Base-by-base conservation (phyloP, 2,113 vertebrate species). In the Pomatostomus ruficeps region DNA sequence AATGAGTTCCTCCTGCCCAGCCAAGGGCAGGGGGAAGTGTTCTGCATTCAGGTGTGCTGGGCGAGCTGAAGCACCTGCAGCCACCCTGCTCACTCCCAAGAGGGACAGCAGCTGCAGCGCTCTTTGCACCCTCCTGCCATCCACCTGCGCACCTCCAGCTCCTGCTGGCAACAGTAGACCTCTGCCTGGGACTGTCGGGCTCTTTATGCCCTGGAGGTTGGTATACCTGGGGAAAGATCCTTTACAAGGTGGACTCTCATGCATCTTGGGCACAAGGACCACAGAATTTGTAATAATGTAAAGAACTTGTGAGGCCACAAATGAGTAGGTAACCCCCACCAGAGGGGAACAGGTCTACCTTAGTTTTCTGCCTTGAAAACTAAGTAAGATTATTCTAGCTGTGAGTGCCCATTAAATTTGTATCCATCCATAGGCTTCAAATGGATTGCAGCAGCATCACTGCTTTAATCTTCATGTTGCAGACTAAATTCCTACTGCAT, bases 161-260 rank as follows among this genome's bases (percentile, higher is more conserved):
- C 49, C n/a, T 0, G 0, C 43, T 2, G 6, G 72, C 42, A 66
- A 40, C 8, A 9, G 40, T 3, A 76, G 46, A 14, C 18, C n/a
- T 40, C 68, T 79, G 45, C 51, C 18, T 9, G 58, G 29, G 6
- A 9, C 23, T 28, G 38, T 26, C 14, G 31, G 81, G 35, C 18
- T 19, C 12, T 71, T 36, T 21, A 11, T 46, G 46, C 33, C 21
- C 65, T 26, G 25, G 25, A 81, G 63, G 23, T 19, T 63, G 66
- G 48, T 35, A 46, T 21, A n/a, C 28, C 21, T 24, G 29, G 24
- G 36, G 22, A 51, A 63, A 52, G 46, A n/a, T 46, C 52, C 40
- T 54, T 66, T 43, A 18, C 1, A 2, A 43, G 61, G 46, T 1
- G 2, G n/a, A 22, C 11, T 24, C 13, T 78, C 2, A 0, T 4